Evolutionary conservation across 1,140 invertebrate genomes (phyloP).

Genomic region (Coptotermes formosanus): DNA sequence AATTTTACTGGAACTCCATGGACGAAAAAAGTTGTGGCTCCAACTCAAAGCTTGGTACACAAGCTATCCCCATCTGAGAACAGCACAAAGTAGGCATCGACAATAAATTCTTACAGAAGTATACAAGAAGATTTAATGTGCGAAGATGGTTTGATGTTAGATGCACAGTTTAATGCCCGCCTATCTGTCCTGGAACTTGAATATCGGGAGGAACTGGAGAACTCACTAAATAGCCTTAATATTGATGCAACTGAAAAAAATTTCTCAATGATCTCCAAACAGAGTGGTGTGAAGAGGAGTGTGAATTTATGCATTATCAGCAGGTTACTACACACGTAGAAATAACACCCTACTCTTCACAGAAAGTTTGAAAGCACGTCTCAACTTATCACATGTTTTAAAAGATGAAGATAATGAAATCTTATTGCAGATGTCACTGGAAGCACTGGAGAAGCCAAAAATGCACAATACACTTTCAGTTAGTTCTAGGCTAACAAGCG

Average conservation of each 20-base stretch:
- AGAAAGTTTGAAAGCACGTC: background rate
- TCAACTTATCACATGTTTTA: background rate
- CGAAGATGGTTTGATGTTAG: conserved; percentile 14
- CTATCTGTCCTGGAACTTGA: background rate
- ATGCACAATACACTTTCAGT: background rate
- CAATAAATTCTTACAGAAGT: background rate
- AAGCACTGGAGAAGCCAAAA: background rate
- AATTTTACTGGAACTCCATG: background rate
- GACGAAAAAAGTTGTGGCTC: background rate
- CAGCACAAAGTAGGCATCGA: too few species aligned
- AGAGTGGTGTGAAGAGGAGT: background rate
- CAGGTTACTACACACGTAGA: background rate
- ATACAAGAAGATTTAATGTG: background rate
- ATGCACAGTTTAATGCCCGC: background rate
- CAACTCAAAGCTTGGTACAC: background rate
- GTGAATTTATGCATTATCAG: background rate
- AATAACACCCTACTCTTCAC: background rate
- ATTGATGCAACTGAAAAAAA: background rate
- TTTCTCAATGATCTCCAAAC: background rate
- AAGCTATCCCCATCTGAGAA: too few species aligned
- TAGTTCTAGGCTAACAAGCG: background rate
- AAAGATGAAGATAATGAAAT: background rate
- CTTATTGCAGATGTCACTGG: background rate
- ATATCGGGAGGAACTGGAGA: background rate
- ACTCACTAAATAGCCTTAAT: background rate